These are phyloP conservation scores for Serinus canaria DNA, from an alignment of 2,113 vertebrate genomes.

Conservation along the genomic window DNA sequence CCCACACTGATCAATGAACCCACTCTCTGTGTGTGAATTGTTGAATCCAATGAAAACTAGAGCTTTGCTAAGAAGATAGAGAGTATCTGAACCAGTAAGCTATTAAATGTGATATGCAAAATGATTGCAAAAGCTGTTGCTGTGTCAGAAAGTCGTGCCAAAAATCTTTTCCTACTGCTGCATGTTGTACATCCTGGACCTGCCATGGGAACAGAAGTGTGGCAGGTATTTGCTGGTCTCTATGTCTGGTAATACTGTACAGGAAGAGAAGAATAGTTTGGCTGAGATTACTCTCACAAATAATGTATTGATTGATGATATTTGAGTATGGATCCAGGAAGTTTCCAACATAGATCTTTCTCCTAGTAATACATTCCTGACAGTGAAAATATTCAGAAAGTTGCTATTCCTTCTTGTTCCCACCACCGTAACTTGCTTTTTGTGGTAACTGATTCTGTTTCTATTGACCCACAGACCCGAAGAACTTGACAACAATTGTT, in stretches of 20 bases:
- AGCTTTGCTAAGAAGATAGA: background rate
- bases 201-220: background rate
- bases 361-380: background rate
- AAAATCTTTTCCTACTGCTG: background rate
- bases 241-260: background rate
- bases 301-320: background rate
- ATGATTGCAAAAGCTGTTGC: background rate
- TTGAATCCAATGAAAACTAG: background rate
- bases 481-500: accelerated
- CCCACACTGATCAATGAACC: background rate
- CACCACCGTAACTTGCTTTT: background rate
- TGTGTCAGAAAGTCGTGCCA: background rate
- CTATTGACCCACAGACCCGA: background rate
- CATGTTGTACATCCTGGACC: background rate
- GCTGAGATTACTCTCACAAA: background rate
- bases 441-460: background rate
- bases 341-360: background rate
- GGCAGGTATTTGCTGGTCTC: background rate
- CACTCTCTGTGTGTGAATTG: background rate
- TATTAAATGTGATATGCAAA: background rate
- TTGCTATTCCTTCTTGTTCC: background rate
- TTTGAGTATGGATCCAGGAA: background rate
- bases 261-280: background rate
- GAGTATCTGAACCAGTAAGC: background rate
- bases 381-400: background rate